A percentile compares a stretch with the other conserved stretches of the same genome.
These are phyloP conservation scores for Lophura nycthemera DNA, from an alignment of 2,113 vertebrate genomes.

Conservation along the genomic window DNA sequence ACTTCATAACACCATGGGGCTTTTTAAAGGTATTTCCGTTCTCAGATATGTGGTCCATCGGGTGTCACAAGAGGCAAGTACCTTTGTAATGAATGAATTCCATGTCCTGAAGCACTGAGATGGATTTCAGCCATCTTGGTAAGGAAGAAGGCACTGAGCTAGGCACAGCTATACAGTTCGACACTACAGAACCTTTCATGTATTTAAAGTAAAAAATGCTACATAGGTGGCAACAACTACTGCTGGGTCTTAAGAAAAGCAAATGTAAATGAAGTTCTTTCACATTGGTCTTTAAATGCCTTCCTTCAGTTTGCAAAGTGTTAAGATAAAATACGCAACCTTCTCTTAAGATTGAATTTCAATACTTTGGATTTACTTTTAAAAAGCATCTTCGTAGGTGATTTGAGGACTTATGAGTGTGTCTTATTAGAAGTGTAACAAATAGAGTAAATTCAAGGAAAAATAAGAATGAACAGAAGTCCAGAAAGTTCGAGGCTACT, in stretches of 20 bases:
- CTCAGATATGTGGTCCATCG: background rate
- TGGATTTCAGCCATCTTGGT: background rate
- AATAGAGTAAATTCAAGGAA: background rate
- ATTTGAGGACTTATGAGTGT: background rate
- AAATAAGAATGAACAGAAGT: background rate
- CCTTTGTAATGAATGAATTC: background rate
- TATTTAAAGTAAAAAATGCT: background rate
- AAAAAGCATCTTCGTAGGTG: background rate
- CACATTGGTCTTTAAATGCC: background rate
- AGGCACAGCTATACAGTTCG: background rate
- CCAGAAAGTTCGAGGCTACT: background rate
- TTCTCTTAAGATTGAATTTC: background rate
- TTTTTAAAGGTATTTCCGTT: slow-evolving; percentile 34
- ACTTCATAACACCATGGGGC: background rate
- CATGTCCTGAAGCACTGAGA: background rate
- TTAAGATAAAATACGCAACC: accelerated
- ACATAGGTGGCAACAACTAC: background rate
- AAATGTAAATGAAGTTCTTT: background rate
- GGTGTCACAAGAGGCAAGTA: background rate
- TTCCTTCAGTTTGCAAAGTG: background rate
- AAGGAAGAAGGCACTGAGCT: background rate
- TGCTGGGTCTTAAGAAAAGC: background rate
- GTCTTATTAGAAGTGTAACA: background rate
- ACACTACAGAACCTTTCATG: background rate
- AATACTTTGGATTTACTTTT: background rate